Percentiles rank a stretch among this genome's conserved stretches.
Conservation (phyloP, 2,113 vertebrate species). For the Thermophis baileyi region DNA sequence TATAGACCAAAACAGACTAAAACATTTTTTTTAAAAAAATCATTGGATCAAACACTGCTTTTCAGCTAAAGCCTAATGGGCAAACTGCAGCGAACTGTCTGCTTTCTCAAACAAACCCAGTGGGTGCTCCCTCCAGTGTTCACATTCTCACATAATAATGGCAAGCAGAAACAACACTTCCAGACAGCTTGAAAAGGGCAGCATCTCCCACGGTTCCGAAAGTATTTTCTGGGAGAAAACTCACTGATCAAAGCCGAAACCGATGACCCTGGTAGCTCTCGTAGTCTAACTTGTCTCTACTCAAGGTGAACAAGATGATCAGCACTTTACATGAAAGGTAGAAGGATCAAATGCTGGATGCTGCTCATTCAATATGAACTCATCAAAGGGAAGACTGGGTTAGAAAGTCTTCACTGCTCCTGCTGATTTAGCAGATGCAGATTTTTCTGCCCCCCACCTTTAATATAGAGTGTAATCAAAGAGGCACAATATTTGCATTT, state of each 20-base stretch:
- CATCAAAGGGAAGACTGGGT: background rate
- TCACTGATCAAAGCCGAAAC: background rate
- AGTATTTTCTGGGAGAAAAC: background rate
- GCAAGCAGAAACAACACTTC: slow-evolving; percentile 17
- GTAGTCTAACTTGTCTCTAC: background rate
- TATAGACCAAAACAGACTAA: background rate
- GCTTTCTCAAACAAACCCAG: background rate
- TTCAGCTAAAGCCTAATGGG: background rate
- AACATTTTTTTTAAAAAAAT: background rate
- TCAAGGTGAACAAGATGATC: background rate
- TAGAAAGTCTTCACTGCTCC: background rate
- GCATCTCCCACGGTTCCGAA: background rate
- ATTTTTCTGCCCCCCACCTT: background rate
- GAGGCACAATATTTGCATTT: background rate
- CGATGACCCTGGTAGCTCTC: background rate
- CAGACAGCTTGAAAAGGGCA: slow-evolving; percentile 1
- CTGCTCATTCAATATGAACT: background rate
- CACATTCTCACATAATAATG: background rate
- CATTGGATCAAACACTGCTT: background rate
- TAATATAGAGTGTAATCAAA: background rate
- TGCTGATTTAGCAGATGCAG: background rate
- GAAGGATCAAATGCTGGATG: background rate
- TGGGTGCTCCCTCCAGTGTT: background rate
- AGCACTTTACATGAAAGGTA: background rate
- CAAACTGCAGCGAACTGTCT: background rate